These are phyloP conservation scores for Limulus polyphemus DNA, from an alignment of 2,888 invertebrate genomes.

Conservation along the genomic window DNA sequence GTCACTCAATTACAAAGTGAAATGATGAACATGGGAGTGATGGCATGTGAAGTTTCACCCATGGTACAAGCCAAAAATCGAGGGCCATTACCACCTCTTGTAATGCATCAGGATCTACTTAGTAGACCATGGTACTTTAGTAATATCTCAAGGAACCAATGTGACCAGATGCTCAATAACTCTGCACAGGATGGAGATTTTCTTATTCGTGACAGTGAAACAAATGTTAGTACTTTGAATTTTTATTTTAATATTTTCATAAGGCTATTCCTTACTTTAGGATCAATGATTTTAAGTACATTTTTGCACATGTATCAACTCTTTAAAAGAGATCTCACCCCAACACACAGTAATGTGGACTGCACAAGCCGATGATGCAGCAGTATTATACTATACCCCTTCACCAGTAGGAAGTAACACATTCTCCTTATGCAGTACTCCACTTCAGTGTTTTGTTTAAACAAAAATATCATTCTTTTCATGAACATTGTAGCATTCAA, in stretches of 20 bases:
- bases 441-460: too few species aligned
- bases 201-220: slow-evolving; percentile 96
- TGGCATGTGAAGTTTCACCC: slow-evolving; percentile 19
- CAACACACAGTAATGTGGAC: not conserved
- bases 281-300: too few species aligned
- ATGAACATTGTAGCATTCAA: too few species aligned
- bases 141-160: slow-evolving; percentile 84
- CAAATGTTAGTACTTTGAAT: slow-evolving; percentile 64
- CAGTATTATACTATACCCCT: too few species aligned
- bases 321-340: not conserved
- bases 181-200: slow-evolving; percentile 96
- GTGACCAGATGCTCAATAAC: slow-evolving; percentile 86
- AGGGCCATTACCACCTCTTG: slow-evolving; percentile 5
- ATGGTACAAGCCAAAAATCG: slow-evolving; percentile 11
- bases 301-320: too few species aligned
- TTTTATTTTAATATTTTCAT: too few species aligned
- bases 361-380: too few species aligned
- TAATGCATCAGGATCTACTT: slow-evolving; percentile 32
- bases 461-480: too few species aligned
- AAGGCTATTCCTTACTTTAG: too few species aligned
- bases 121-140: slow-evolving; percentile 97
- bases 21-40: slow-evolving; percentile 1
- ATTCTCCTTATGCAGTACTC: too few species aligned
- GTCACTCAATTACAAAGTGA: slow-evolving; percentile 4
- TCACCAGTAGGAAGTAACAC: too few species aligned